Percentiles rank a stretch among this genome's conserved stretches.
Conservation (phyloP, 2,888 invertebrate species). For the Nycteola revayana region DNA sequence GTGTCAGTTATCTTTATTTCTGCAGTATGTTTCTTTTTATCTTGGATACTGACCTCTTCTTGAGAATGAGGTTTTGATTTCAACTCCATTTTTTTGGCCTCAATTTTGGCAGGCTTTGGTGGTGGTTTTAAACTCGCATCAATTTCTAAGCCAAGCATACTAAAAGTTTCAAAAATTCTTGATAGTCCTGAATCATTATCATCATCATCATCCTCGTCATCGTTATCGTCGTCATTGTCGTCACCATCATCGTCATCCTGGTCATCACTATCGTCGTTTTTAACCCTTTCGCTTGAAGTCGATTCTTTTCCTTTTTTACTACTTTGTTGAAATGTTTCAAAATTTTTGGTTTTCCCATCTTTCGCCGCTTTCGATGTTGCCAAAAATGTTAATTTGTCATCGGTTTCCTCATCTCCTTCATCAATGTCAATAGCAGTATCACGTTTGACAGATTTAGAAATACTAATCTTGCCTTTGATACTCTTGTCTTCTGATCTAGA, state of each 20-base stretch:
- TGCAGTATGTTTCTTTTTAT: not conserved
- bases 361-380: constrained; percentile 25
- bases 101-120: constrained; percentile 7
- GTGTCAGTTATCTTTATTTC: not conserved
- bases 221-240: constrained; percentile 6
- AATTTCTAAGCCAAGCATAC: constrained; percentile 26
- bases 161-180: constrained; percentile 30
- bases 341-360: constrained; percentile 22
- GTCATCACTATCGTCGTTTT: constrained; percentile 35
- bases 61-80: constrained; percentile 14
- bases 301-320: constrained; percentile 7
- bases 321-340: too few species aligned
- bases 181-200: constrained; percentile 7
- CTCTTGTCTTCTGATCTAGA: constrained; percentile 13
- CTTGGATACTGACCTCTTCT: not conserved
- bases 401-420: constrained; percentile 30
- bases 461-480: constrained; percentile 12
- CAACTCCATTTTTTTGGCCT: constrained; percentile 4
- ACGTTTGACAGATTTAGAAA: constrained; percentile 6
- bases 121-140: constrained; percentile 25
- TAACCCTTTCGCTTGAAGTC: constrained; percentile 7
- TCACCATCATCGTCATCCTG: constrained; percentile 24
- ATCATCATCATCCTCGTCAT: constrained; percentile 19
- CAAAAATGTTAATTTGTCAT: constrained; percentile 23
- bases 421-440: constrained; percentile 11